Evolutionary conservation across 2,797 vertebrate species (phyloP).

Genomic region (Acrossocheilus fasciatus): DNA sequence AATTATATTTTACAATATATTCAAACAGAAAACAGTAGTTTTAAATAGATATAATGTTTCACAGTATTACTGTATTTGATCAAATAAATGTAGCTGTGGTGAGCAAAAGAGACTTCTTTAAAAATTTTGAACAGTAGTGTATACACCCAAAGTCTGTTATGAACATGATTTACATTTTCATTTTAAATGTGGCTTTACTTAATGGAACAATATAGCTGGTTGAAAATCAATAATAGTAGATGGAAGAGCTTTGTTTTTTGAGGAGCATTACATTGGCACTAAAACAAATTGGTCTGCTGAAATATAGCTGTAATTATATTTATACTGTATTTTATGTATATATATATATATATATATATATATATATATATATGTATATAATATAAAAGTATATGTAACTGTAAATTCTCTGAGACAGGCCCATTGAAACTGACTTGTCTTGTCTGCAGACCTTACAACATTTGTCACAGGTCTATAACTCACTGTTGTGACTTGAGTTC

Average conservation of each 20-base stretch:
- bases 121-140: neutral
- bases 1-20: no score
- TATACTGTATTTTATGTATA: no score
- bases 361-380: no score
- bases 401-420: neutral
- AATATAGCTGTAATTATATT: no score
- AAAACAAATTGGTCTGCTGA: neutral
- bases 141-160: neutral
- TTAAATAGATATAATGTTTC: no score
- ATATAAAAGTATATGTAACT: no score
- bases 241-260: neutral
- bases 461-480: neutral
- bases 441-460: neutral
- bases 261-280: neutral
- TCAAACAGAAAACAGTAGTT: no score
- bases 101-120: neutral
- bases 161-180: neutral
- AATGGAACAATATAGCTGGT: neutral
- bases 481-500: constrained; percentile 14
- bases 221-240: neutral
- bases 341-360: no score
- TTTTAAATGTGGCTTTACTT: neutral
- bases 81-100: neutral
- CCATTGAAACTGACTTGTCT: neutral
- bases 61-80: no score